Evolutionary conservation across 2,113 vertebrate species (phyloP).

Genomic region (Sturnira hondurensis): DNA sequence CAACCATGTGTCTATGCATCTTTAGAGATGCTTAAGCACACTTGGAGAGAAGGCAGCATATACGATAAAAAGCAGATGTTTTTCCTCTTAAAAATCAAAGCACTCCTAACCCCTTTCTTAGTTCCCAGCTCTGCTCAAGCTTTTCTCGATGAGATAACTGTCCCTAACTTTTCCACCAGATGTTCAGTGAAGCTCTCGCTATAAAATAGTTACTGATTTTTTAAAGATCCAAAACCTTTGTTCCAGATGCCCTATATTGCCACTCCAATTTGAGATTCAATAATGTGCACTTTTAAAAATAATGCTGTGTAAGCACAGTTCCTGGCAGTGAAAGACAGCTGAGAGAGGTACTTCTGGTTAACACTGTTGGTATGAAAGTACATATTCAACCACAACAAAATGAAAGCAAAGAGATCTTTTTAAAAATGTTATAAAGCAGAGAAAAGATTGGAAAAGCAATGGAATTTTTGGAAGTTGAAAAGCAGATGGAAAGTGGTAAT

Average conservation of each 20-base stretch:
- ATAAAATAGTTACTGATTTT: background rate
- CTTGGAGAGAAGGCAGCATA: background rate
- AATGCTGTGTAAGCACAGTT: background rate
- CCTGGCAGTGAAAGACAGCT: background rate
- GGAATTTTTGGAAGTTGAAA: background rate
- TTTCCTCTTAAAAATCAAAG: conserved; percentile 45
- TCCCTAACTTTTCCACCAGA: background rate
- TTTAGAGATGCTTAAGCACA: conserved; percentile 23
- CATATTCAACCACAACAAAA: background rate
- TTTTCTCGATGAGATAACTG: background rate
- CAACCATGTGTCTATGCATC: background rate
- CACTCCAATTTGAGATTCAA: background rate
- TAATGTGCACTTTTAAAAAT: background rate
- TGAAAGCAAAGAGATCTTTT: background rate
- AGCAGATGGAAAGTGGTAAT: background rate
- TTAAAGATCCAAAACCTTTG: background rate
- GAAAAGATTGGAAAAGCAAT: background rate
- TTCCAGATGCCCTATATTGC: background rate
- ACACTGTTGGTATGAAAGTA: background rate
- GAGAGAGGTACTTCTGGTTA: background rate
- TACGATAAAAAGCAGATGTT: conserved; percentile 43
- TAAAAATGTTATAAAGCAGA: background rate
- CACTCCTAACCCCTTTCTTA: background rate
- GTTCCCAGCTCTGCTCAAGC: background rate
- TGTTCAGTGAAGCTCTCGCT: background rate